Conservation (phyloP, 2,888 invertebrate genomes). For the Myopa testacea region DNA sequence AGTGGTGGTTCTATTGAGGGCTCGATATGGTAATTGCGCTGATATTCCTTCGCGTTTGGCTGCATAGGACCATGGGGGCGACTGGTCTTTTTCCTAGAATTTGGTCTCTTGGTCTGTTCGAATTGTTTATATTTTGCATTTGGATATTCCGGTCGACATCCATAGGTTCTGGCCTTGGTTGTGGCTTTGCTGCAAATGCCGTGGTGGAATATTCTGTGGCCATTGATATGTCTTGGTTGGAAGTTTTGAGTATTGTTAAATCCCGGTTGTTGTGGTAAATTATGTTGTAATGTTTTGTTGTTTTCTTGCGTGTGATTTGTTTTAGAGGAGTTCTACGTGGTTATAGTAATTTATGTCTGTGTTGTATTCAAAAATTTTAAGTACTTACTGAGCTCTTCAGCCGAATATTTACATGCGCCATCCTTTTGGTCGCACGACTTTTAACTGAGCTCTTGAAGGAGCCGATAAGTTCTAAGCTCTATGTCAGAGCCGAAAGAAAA, state of each 20-base stretch:
- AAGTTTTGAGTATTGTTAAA: not conserved
- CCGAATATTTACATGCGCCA: no score
- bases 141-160: slow-evolving; percentile 15
- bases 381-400: no score
- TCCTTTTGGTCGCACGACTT: no score
- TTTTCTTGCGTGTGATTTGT: no score
- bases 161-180: slow-evolving; percentile 32
- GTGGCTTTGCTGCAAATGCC: slow-evolving; percentile 11
- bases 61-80: not conserved
- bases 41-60: slow-evolving; percentile 11
- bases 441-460: no score
- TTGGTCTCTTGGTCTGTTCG: slow-evolving; percentile 17
- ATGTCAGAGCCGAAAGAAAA: no score
- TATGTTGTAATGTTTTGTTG: no score
- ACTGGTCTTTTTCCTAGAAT: slow-evolving; percentile 13
- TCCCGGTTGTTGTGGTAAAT: not conserved
- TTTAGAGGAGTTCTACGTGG: no score
- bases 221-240: not conserved
- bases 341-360: no score
- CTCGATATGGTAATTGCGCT: slow-evolving; percentile 12
- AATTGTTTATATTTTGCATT: slow-evolving; percentile 11
- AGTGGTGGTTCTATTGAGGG: not conserved
- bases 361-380: no score
- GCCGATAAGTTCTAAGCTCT: no score
- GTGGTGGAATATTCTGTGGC: not conserved